A percentile compares a stretch with the other conserved stretches of the same genome.
Conservation (phyloP, 2,797 vertebrate species). For the Melanotaenia trifasciata region DNA sequence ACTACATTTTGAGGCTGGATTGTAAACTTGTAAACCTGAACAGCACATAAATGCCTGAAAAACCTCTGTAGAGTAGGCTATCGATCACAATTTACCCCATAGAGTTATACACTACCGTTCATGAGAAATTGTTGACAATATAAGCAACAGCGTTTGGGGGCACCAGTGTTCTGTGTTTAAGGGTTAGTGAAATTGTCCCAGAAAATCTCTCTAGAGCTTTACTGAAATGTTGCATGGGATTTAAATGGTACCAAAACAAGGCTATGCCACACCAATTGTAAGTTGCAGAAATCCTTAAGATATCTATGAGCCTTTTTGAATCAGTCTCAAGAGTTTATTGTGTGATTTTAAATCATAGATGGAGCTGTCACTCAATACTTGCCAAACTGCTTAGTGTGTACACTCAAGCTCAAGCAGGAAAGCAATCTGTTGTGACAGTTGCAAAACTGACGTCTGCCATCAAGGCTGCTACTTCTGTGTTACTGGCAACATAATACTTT, state of each 20-base stretch:
- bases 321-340: conserved; percentile 15
- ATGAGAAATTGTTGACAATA: background rate
- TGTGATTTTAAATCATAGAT: background rate
- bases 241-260: background rate
- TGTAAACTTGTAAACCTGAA: too few relatives aligned
- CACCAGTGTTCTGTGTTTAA: too few relatives aligned
- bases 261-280: background rate
- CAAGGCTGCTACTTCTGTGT: conserved; percentile 2
- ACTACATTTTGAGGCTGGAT: too few relatives aligned
- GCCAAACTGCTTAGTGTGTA: background rate
- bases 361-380: conserved; percentile 3
- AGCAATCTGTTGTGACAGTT: conserved; percentile 24
- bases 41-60: background rate
- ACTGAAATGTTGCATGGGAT: background rate
- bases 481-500: background rate
- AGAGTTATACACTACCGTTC: background rate
- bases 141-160: too few relatives aligned
- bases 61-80: background rate
- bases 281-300: conserved; percentile 12
- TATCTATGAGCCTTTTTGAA: conserved; percentile 12
- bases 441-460: conserved; percentile 7
- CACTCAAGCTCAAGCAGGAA: conserved; percentile 8
- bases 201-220: background rate
- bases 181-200: background rate
- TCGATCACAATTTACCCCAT: background rate